Percentiles rank a stretch among this genome's conserved stretches.
Evolutionary conservation across 1,140 invertebrate species (phyloP).

Genomic region (Platyscapa corneri): DNA sequence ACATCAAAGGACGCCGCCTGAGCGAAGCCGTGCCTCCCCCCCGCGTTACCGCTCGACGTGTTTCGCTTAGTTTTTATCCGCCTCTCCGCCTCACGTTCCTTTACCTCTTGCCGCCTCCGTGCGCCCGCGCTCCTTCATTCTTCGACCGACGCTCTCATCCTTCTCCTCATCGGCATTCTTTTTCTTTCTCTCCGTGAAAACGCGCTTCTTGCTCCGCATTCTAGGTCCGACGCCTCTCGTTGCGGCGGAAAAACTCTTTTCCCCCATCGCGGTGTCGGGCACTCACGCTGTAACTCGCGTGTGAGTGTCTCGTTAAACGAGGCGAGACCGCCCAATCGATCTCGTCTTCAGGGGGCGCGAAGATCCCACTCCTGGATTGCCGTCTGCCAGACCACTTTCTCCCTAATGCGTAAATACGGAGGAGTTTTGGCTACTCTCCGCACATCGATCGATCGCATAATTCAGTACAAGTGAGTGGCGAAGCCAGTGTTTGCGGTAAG

Average conservation of each 20-base stretch:
- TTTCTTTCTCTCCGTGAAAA: too few species aligned
- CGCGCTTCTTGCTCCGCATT: not conserved
- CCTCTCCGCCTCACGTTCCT: constrained; percentile 16
- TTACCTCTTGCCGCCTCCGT: constrained; percentile 29
- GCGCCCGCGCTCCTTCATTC: not conserved
- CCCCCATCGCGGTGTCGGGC: not conserved
- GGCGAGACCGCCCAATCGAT: not conserved
- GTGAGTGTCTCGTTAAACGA: not conserved
- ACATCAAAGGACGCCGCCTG: constrained; percentile 65
- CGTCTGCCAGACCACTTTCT: too few species aligned
- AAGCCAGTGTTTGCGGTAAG: too few species aligned
- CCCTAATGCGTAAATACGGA: too few species aligned
- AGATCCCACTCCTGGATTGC: too few species aligned
- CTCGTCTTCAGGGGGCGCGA: too few species aligned
- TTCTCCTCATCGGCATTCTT: not conserved
- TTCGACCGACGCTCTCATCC: not conserved
- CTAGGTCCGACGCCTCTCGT: not conserved
- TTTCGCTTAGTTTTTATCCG: constrained; percentile 41
- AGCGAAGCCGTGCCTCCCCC: constrained; percentile 34
- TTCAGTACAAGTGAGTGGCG: too few species aligned
- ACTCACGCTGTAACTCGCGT: not conserved
- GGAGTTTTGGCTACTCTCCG: too few species aligned
- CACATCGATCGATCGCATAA: too few species aligned
- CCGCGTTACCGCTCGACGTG: constrained; percentile 8
- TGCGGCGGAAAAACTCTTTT: not conserved